Evolutionary conservation across 1,140 invertebrate species (phyloP), one percentile per base, ranked within the genome.

Genomic region (Drosophila grimshawi): DNA sequence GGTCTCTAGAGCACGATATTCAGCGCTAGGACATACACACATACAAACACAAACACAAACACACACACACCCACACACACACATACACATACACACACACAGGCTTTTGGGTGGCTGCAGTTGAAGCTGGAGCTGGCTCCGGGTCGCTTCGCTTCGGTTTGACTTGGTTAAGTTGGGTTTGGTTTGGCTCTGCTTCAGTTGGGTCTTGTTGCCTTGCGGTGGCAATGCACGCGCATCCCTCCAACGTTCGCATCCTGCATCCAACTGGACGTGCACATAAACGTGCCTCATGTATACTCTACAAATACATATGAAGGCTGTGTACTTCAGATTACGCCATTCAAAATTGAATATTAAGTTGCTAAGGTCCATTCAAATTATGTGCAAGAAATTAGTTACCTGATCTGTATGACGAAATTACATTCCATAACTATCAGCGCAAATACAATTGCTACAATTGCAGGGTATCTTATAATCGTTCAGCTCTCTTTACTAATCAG

Each of bases 1-100:
- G 86, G 86, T 90, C 86, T 90, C 86, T 89, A 90, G 85, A 89
- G 85, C 85, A 89, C 85, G 85, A 89, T 89, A 89, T 89, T 76
- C 83, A 83, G 66, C 76, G 67, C 69, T 67, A 80, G 82, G 71
- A 79, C 76, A 63, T 52, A 69, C 45, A 60, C 72, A 57, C 71
- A 64, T 69, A 78, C 66, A 63, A 35, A 51, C 59, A 33, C 39
- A 37, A 35, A 43, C 45, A 43, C 39, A 6, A 32, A 55, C 19
- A 71, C 30, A 61, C 19, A 39, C 49, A 41, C 46, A 59, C n/a
- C 59, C n/a, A 56, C 30, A 52, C 33, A 30, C 11, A 11, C 7
- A 7, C 8, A 46, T 7, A 37, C 32, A 45, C 10, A 60, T 41
- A 52, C 49, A 64, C 41, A 71, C 51, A 55, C 68, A 64, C 66